Conservation (phyloP, 2,797 vertebrate species). For the Phoebastria nigripes region DNA sequence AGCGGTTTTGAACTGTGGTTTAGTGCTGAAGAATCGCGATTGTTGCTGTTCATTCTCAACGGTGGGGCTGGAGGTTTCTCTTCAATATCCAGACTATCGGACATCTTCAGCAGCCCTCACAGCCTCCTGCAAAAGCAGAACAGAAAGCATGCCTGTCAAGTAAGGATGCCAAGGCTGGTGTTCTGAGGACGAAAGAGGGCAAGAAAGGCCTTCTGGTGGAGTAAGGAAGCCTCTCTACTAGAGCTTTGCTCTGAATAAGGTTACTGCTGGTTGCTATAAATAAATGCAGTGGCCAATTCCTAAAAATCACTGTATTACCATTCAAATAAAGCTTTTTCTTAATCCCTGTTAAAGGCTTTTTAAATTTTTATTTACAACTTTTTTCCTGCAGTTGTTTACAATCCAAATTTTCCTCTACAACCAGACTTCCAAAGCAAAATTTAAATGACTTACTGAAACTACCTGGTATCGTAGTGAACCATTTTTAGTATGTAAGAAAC, state of each 20-base stretch:
- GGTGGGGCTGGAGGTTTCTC: conserved; percentile 98
- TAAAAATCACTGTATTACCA: not conserved
- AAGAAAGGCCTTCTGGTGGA: not conserved
- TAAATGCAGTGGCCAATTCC: not conserved
- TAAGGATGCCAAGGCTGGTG: not conserved
- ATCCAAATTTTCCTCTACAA: not conserved
- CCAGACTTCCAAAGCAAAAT: not conserved
- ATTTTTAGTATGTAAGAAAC: not conserved
- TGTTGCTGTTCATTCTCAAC: conserved; percentile 99
- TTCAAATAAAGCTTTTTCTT: not conserved
- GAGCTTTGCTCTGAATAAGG: not conserved
- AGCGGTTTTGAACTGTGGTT: conserved; percentile 97
- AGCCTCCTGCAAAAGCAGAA: conserved; percentile 78
- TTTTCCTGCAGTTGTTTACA: not conserved
- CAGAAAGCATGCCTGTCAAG: not conserved
- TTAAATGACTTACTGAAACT: not conserved
- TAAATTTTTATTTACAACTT: not conserved
- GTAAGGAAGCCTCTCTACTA: not conserved
- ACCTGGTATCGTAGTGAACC: not conserved
- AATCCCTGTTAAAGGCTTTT: not conserved
- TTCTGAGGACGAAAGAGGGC: not conserved
- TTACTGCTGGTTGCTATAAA: not conserved
- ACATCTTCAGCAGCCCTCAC: conserved; percentile 95
- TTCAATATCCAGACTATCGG: conserved; percentile 95
- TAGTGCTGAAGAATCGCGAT: conserved; percentile 90